Conservation (phyloP, 2,113 vertebrate genomes). For the Xenopus borealis region DNA sequence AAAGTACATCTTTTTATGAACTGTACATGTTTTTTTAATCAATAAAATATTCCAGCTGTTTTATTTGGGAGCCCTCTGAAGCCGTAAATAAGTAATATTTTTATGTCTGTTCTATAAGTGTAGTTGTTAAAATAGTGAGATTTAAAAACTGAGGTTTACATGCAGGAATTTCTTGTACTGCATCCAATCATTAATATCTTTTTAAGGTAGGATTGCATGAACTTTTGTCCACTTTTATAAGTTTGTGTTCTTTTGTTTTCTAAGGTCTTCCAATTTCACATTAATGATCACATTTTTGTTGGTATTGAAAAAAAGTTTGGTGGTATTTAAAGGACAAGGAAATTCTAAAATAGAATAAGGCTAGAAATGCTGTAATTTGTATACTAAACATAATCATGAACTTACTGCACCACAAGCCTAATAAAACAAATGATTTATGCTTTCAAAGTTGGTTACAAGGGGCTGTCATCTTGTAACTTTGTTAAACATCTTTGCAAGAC, state of each 20-base stretch:
- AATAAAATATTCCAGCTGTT: constrained; percentile 7
- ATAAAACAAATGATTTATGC: too few species aligned
- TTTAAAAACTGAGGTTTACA: constrained; percentile 22
- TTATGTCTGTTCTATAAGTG: constrained; percentile 15
- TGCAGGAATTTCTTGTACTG: constrained; percentile 41
- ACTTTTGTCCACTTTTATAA: constrained; percentile 23
- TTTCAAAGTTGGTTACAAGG: too few species aligned
- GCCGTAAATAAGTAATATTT: constrained; percentile 17
- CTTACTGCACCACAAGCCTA: too few species aligned
- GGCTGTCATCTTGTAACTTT: too few species aligned
- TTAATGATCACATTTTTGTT: too few species aligned
- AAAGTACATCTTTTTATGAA: constrained; percentile 25
- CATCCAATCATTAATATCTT: constrained; percentile 42
- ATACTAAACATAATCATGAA: too few species aligned
- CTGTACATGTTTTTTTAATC: not conserved
- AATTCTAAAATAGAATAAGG: too few species aligned
- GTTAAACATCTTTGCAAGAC: too few species aligned
- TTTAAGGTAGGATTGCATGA: constrained; percentile 29
- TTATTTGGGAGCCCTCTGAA: constrained; percentile 12
- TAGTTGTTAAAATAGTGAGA: constrained; percentile 40
- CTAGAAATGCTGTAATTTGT: too few species aligned
- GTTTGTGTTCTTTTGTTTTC: constrained; percentile 24
- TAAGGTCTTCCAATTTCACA: too few species aligned
- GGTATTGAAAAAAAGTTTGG: too few species aligned
- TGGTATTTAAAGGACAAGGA: too few species aligned